A percentile compares a stretch with the other conserved stretches of the same genome.
Evolutionary conservation across 1,140 invertebrate species (phyloP).

Genomic region (Cotesia typhae): DNA sequence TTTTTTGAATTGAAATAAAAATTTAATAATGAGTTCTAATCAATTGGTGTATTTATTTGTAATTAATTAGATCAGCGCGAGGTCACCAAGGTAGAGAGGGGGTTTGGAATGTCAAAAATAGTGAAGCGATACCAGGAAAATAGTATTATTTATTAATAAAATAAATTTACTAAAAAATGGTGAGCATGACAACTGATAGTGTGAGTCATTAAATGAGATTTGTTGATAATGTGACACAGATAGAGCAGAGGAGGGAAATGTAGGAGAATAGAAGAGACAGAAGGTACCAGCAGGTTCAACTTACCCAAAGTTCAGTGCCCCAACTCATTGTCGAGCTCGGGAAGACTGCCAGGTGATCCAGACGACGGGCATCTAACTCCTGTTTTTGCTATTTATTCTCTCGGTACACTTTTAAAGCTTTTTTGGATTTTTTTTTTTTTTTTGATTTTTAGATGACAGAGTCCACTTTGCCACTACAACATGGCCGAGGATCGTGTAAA

Average conservation of each 20-base stretch:
- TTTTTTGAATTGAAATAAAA: too few species aligned
- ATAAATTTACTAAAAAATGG: too few species aligned
- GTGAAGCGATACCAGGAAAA: neutral
- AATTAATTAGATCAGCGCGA: too few species aligned
- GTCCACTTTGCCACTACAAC: slow-evolving; percentile 32
- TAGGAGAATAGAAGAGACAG: neutral
- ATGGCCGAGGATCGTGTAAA: slow-evolving; percentile 32
- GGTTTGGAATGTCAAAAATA: too few species aligned
- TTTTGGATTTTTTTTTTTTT: slow-evolving; percentile 11
- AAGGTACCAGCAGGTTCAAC: slow-evolving; percentile 7
- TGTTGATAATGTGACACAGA: neutral
- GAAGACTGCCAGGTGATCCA: slow-evolving; percentile 1
- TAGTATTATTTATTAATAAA: too few species aligned
- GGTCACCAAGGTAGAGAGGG: neutral
- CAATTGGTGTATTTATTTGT: too few species aligned
- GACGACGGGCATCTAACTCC: slow-evolving; percentile 10
- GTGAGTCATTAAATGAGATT: neutral
- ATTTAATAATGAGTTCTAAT: too few species aligned
- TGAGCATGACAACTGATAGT: too few species aligned
- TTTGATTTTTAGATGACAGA: slow-evolving; percentile 28
- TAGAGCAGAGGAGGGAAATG: slow-evolving; percentile 10
- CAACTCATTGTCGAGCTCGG: slow-evolving; percentile 30
- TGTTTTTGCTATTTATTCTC: neutral
- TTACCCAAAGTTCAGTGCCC: slow-evolving; percentile 37
- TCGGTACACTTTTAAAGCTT: neutral